Conservation (phyloP, 2,113 vertebrate species). For the Leucoraja erinaceus region DNA sequence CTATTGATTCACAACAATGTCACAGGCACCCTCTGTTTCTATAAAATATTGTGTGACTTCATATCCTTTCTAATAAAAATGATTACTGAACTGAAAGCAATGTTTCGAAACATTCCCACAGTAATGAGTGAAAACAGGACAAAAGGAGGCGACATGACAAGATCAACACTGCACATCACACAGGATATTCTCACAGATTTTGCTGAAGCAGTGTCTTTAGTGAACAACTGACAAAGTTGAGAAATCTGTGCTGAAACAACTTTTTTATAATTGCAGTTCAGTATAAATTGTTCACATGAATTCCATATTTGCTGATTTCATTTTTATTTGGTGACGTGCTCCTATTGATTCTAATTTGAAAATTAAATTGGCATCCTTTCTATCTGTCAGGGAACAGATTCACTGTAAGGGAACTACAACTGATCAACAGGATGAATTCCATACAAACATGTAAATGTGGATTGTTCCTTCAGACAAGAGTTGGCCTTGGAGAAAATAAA, state of each 20-base stretch:
- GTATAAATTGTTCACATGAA: not conserved
- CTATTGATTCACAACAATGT: not conserved
- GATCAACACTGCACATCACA: slow-evolving; percentile 9
- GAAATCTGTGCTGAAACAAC: not conserved
- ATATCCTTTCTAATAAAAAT: not conserved
- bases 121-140: not conserved
- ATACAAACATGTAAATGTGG: not conserved
- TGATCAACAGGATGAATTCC: not conserved
- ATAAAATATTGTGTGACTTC: not conserved
- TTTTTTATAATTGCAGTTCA: not conserved
- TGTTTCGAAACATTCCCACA: slow-evolving; percentile 30
- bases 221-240: not conserved
- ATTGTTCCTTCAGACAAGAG: not conserved
- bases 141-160: slow-evolving; percentile 13
- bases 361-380: not conserved
- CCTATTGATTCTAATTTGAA: not conserved
- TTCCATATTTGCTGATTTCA: too few species aligned
- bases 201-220: not conserved
- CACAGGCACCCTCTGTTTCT: not conserved
- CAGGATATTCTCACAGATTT: not conserved
- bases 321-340: not conserved
- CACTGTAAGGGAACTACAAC: not conserved
- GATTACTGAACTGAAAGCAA: not conserved
- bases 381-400: not conserved
- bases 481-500: not conserved